Percentiles rank a stretch among this genome's conserved stretches.
phyloP scores from a whole-genome alignment of 1,140 invertebrate species.

The Eulimnadia texana region DNA sequence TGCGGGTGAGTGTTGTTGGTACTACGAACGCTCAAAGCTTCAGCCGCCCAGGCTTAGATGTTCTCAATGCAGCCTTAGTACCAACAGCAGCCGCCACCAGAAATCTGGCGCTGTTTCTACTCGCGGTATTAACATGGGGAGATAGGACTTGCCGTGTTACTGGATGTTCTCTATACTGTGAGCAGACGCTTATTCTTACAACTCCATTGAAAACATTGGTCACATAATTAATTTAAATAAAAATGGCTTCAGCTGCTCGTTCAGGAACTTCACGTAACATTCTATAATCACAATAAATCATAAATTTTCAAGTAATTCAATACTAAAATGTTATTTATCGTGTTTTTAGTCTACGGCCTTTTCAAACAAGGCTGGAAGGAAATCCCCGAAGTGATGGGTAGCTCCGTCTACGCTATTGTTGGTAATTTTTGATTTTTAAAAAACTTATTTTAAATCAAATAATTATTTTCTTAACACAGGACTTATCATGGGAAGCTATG shows the following conservation, averaged over 20 bases:
- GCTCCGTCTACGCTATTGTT: conserved; percentile 31
- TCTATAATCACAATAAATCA: background rate
- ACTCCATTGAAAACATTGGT: too few species aligned
- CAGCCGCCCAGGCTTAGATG: too few species aligned
- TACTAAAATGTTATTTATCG: background rate
- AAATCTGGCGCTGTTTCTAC: too few species aligned
- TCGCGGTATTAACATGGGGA: too few species aligned
- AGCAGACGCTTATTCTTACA: too few species aligned
- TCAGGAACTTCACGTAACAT: background rate
- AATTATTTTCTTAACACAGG: background rate
- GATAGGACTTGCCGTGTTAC: too few species aligned
- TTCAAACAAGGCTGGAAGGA: conserved; percentile 43
- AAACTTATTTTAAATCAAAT: background rate
- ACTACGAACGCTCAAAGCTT: too few species aligned
- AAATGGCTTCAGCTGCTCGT: background rate
- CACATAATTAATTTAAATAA: too few species aligned
- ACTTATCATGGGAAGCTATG: background rate
- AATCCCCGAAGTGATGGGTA: conserved; percentile 46
- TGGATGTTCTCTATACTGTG: too few species aligned
- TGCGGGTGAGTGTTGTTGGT: too few species aligned
- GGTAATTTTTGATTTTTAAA: conserved; percentile 18
- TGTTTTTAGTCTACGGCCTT: conserved; percentile 24
- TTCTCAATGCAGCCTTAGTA: too few species aligned
- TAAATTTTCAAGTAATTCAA: background rate
- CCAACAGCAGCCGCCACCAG: too few species aligned